Conservation (phyloP, 2,888 invertebrate genomes). For the Onthophagus sagittarius region DNA sequence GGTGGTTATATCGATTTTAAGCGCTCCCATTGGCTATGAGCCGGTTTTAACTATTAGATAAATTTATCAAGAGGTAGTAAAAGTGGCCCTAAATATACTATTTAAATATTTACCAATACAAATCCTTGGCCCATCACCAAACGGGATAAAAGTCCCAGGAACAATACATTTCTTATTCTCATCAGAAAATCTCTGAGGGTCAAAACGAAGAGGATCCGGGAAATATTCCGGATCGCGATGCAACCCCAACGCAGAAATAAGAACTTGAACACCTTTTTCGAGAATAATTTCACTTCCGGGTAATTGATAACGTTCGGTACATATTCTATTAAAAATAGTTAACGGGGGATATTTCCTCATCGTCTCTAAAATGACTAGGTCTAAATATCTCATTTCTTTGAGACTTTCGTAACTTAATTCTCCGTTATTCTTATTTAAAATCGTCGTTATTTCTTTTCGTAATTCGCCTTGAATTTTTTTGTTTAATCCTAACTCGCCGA, state of each 20-base stretch:
- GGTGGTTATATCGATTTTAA: too few species aligned
- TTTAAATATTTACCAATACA: conserved; percentile 34
- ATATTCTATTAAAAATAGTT: conserved; percentile 28
- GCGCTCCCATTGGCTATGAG: too few species aligned
- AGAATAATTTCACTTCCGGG: conserved; percentile 38
- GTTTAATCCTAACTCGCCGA: conserved; percentile 52
- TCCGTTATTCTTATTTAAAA: conserved; percentile 37
- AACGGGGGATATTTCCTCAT: conserved; percentile 43
- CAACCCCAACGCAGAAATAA: conserved; percentile 35
- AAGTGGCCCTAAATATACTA: too few species aligned
- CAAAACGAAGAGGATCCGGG: conserved; percentile 35
- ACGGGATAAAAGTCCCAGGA: conserved; percentile 35
- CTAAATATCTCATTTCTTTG: conserved; percentile 49
- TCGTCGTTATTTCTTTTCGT: conserved; percentile 42
- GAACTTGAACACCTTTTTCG: conserved; percentile 38
- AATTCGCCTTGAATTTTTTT: conserved; percentile 47
- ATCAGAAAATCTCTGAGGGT: conserved; percentile 35
- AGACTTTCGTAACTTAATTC: conserved; percentile 47
- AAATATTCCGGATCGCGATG: conserved; percentile 37
- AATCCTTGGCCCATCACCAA: conserved; percentile 36
- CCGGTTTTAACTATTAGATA: too few species aligned
- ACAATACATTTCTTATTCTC: conserved; percentile 28
- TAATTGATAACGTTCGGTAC: conserved; percentile 33
- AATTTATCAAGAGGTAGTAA: too few species aligned
- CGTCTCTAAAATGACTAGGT: conserved; percentile 42